Base-by-base conservation (phyloP, 1,140 invertebrate species). In the Drosophila ananassae region DNA sequence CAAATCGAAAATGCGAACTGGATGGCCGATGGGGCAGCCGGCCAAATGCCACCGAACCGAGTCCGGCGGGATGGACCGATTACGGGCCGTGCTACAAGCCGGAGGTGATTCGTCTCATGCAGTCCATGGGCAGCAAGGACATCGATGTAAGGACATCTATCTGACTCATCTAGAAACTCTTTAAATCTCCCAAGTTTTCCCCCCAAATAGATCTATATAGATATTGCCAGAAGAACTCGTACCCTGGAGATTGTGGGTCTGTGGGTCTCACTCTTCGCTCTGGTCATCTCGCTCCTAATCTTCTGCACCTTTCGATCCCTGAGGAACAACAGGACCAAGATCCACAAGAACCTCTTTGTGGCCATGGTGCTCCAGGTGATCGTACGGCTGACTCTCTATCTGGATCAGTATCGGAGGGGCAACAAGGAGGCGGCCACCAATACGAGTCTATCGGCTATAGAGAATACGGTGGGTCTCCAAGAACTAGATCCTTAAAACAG, bases 271-370 rank as follows among this genome's bases (percentile, higher is more conserved):
- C 92, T 98, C 2, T 89, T 96, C 34, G 95, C 96, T 1, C 91
- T 98, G 22, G 91, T 96, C 4, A 91, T 96, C 28, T 97, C 96
- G 0, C 92, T 98, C 32, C 93, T 94, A 32, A 97, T 98, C 58
- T 98, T 98, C 91, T 95, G 94, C 78, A 94, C 94, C 66, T 98
- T 97, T 92, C 95, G 97, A 76, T 95, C 95, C 46, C 91, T 98
- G 28, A 93, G 95, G 62, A 98, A 98, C 79, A 97, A 96, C 80
- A 93, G 97, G 57, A 98, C 97, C 2, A 94, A 95, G 57, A 97
- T 98, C 56, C 97, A 98, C 90, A 96, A 96, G 89, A 97, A 97
- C 83, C 93, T 98, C 22, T 98, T 98, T 90, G 93, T 96, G 2
- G 96, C 97, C 0, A 97, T 98, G 93, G 93, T 97, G 32, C 94